Evolutionary conservation across 2,113 vertebrate species (phyloP), one percentile per base, ranked within the genome.

Genomic region (Ivindomyrus marchei): DNA sequence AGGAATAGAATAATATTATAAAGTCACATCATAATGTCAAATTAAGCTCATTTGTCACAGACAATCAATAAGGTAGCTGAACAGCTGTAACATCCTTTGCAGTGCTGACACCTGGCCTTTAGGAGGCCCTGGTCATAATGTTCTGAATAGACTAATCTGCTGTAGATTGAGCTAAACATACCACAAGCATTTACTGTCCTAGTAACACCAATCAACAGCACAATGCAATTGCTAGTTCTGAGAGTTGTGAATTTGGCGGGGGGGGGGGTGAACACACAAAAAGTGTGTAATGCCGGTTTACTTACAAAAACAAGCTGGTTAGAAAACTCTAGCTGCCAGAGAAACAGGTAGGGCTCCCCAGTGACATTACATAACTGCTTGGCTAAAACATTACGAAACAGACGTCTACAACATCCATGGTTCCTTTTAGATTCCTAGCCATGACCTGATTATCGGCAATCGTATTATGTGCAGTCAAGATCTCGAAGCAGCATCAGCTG

Each of bases 51-150:
- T 74, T 46, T 47, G 27, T 53, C n/a, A 53, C 85, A 56, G 50
- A 13, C 47, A 53, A 31, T 50, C 49, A 31, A 36, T 87, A 87
- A 21, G 49, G 49, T 52, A 85, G 45, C 83, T 45, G 2, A 4
- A 90, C 85, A 66, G 88, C 89, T 83, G 49, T 42, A 90, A 91
- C 86, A 53, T 85, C 70, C 49, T 49, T 49, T 6, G 46, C 58
- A 88, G 87, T 90, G 52, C 88, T 89, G 87, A 84, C 90, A 88
- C 87, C 87, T 90, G 89, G 91, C 52, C 89, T 91, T 86, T 91
- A 89, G 91, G 88, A n/a, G 39, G 17, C 66, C 88, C 36, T 42
- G 87, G 58, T 88, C 70, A 83, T 83, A 58, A 49, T 42, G 19
- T 45, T 83, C 88, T 88, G 47, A 90, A 52, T 74, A 36, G 31